phyloP scores from a whole-genome alignment of 2,797 vertebrate genomes.

The Tinamus major region DNA sequence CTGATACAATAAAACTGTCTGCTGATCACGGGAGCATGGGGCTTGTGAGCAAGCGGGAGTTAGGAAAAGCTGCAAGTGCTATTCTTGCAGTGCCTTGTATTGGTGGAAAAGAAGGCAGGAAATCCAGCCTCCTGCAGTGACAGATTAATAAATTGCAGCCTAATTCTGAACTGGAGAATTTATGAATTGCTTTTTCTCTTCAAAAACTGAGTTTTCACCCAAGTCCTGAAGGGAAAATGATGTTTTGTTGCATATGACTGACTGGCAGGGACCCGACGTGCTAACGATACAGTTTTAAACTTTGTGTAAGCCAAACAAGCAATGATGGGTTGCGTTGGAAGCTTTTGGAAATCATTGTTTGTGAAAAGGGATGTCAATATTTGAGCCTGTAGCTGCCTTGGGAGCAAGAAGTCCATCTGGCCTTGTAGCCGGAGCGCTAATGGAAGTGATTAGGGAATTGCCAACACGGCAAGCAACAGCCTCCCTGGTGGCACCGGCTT shows the following conservation, averaged over 20 bases:
- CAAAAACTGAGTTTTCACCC: conserved; percentile 17
- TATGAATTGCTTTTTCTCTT: not conserved
- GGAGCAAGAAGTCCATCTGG: conserved; percentile 13
- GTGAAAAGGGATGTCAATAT: not conserved
- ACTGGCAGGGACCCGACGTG: not conserved
- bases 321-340: not conserved
- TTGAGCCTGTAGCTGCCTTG: not conserved
- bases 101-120: conserved; percentile 24
- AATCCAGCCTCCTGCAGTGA: not conserved
- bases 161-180: conserved; percentile 2
- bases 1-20: not conserved
- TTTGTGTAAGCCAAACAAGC: not conserved
- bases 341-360: not conserved
- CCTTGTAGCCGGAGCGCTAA: not conserved
- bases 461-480: conserved; percentile 55
- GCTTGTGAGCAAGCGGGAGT: not conserved
- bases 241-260: not conserved
- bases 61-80: not conserved
- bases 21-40: not conserved
- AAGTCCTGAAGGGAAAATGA: not conserved
- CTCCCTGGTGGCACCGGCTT: conserved; percentile 57
- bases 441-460: conserved; percentile 22
- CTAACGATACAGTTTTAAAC: conserved; percentile 2
- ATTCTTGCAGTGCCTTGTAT: not conserved
- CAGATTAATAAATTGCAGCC: conserved; percentile 8